phyloP scores from a whole-genome alignment of 1,140 invertebrate species.

The Teleogryllus occipitalis region DNA sequence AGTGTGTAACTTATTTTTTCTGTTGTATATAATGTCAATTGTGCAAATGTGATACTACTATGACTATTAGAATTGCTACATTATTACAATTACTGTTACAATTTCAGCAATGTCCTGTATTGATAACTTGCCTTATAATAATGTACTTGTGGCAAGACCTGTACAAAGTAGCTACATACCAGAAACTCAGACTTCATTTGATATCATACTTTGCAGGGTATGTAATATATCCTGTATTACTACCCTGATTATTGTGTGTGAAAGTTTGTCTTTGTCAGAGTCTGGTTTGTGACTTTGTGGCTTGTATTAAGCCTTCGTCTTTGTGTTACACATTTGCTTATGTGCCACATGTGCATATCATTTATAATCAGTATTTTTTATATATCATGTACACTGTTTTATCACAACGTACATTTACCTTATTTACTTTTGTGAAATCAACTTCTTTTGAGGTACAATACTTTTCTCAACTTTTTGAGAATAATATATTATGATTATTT shows the following conservation, averaged over 20 bases:
- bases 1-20: background rate
- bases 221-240: background rate
- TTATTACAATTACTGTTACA: background rate
- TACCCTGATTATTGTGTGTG: background rate
- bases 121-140: background rate
- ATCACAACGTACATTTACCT: background rate
- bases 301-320: background rate
- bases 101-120: background rate
- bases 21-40: conserved; percentile 1
- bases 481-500: too few species aligned
- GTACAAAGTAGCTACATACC: background rate
- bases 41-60: conserved; percentile 1
- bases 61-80: background rate
- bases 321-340: background rate
- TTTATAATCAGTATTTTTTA: background rate
- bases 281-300: background rate
- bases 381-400: background rate
- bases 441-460: too few species aligned
- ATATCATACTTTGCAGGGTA: background rate
- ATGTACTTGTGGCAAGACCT: background rate
- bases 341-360: background rate
- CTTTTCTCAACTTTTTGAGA: too few species aligned
- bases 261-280: background rate
- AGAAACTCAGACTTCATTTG: background rate
- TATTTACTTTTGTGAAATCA: too few species aligned